These are phyloP conservation scores for Styela clava DNA, from an alignment of 23 tunicate genomes.

Conservation along the genomic window DNA sequence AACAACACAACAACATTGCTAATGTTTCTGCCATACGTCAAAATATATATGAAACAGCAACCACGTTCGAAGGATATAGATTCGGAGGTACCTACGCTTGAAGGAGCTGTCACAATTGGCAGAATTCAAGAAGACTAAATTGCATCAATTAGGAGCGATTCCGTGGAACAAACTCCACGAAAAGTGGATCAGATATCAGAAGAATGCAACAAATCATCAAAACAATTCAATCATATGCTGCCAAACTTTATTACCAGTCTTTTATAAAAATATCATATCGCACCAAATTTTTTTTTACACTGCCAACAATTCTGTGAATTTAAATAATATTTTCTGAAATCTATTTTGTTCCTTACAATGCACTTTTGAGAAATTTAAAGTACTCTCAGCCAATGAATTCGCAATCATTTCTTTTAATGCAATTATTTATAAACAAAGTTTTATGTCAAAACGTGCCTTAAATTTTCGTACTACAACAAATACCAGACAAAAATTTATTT, in stretches of 20 bases:
- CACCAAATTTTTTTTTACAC: too few species aligned
- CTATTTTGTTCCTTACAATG: background rate
- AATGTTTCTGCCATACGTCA: background rate
- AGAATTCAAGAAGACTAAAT: too few species aligned
- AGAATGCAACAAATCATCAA: too few species aligned
- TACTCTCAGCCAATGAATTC: background rate
- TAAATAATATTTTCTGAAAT: too few species aligned
- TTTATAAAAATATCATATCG: background rate
- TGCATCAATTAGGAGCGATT: too few species aligned
- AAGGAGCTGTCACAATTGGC: too few species aligned
- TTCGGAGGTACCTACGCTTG: background rate
- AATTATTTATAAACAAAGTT: background rate
- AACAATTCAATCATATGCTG: background rate
- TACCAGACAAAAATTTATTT: background rate
- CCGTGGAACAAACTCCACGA: too few species aligned
- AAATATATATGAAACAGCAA: background rate
- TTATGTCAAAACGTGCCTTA: background rate
- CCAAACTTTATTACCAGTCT: background rate
- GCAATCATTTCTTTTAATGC: background rate
- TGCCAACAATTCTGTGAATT: background rate
- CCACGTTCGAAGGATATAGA: background rate
- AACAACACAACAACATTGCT: background rate
- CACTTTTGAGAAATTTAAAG: background rate
- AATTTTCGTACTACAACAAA: background rate
- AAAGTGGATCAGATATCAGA: background rate